phyloP scores from a whole-genome alignment of 1,140 invertebrate genomes.

The Lordiphosa clarofinis region DNA sequence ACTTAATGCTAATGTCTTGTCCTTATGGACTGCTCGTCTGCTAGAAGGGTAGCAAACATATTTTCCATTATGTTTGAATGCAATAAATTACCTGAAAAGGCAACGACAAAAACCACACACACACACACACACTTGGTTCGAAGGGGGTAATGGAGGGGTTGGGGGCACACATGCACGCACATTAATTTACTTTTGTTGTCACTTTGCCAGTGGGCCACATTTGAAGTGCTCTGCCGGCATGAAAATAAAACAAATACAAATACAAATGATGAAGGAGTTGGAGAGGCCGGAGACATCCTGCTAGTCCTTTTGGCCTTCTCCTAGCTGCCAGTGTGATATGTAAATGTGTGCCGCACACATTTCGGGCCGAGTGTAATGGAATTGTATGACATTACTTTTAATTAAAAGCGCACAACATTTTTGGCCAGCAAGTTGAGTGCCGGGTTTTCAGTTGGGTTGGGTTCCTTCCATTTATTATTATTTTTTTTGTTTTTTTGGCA shows the following conservation, averaged over 20 bases:
- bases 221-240: slow-evolving; percentile 68
- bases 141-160: slow-evolving; percentile 2
- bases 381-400: slow-evolving; percentile 79
- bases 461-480: slow-evolving; percentile 20
- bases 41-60: slow-evolving; percentile 68
- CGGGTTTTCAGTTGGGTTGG: slow-evolving; percentile 25
- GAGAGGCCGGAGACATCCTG: slow-evolving; percentile 12
- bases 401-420: slow-evolving; percentile 78
- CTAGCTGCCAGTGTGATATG: slow-evolving; percentile 61
- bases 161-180: slow-evolving; percentile 61
- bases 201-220: slow-evolving; percentile 76
- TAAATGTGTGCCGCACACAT: slow-evolving; percentile 76
- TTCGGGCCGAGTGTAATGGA: slow-evolving; percentile 71
- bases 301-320: slow-evolving; percentile 12
- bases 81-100: slow-evolving; percentile 78
- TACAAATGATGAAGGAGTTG: slow-evolving; percentile 23
- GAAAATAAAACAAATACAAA: slow-evolving; percentile 75
- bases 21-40: slow-evolving; percentile 33
- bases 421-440: slow-evolving; percentile 62
- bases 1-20: slow-evolving; percentile 72
- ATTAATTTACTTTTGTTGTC: slow-evolving; percentile 78
- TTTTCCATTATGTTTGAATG: slow-evolving; percentile 78
- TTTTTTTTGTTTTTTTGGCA: slow-evolving; percentile 45
- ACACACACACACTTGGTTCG: slow-evolving; percentile 12
- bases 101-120: slow-evolving; percentile 62